Evolutionary conservation across 2,888 invertebrate genomes (phyloP), one percentile per base, ranked within the genome.

Genomic region (Cheilosia vulpina): DNA sequence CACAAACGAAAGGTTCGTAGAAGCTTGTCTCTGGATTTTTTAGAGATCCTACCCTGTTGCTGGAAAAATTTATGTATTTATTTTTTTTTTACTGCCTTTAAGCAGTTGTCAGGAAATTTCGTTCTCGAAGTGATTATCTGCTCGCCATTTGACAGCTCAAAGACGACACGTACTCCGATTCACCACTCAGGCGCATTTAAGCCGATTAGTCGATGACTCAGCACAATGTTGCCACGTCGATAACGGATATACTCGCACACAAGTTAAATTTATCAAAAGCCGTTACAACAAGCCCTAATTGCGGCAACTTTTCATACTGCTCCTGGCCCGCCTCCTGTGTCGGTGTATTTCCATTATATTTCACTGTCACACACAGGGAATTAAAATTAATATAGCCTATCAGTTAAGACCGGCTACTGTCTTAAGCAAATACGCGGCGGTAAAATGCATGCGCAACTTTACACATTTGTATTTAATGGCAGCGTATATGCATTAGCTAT

Each of bases 301-400:
- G 6, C 19, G n/a, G 50, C 7, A 31, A 62, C 45, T 19, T 31
- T 17, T 47, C 62, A 47, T 63, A 41, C 27, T 1, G 15, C 19
- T 52, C 52, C 24, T 15, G 52, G 15, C 15, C 52, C 9, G 24
- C 15, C 52, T 4, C 13, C 5, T 24, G 21, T 24, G 52, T 52
- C 52, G 13, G 24, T 21, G 52, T 15, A 24, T 15, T 19, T 50
- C 24, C 27, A 17, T 5, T 5, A 27, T 31, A 34, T 17, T 45
- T 31, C 7, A 17, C 19, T 34, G 34, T 57, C 34, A 38, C 55
- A 73, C 41, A 55, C 15, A 17, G 38, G n/a, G 52, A 75, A 62
- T 73, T 75, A 55, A 80, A 75, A 73, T 73, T 79, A 79, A 80
- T 80, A 55, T 57, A 45, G 27, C 41, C 68, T 24, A 68, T 75